phyloP scores from a whole-genome alignment of 2,797 vertebrate species.

The Muscicapa striata region DNA sequence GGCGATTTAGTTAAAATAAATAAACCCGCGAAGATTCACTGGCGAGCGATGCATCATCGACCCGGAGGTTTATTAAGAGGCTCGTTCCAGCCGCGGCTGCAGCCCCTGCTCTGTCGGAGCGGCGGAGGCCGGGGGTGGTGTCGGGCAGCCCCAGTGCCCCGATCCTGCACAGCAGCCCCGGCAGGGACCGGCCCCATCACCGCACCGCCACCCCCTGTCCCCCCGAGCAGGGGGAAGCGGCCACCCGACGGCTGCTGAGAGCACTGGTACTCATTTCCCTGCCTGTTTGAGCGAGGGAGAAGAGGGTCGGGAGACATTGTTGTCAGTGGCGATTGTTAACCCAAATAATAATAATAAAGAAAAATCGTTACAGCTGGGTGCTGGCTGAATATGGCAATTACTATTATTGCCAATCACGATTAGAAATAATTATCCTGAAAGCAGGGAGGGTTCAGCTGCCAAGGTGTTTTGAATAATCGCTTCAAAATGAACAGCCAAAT shows the following conservation, averaged over 20 bases:
- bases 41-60: conserved; percentile 30
- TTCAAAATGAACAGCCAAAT: conserved; percentile 16
- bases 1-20: conserved; percentile 62
- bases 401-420: conserved; percentile 59
- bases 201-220: not conserved
- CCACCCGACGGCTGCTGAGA: not conserved
- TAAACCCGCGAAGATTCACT: conserved; percentile 49
- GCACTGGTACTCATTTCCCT: not conserved
- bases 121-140: not conserved
- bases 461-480: conserved; percentile 59
- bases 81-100: not conserved
- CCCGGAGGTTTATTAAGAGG: conserved; percentile 40
- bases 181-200: not conserved
- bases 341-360: conserved; percentile 52
- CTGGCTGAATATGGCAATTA: conserved; percentile 57
- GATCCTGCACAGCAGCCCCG: too few relatives aligned
- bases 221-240: not conserved
- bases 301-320: conserved; percentile 4
- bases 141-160: not conserved
- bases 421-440: conserved; percentile 58
- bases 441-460: conserved; percentile 43
- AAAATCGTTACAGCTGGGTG: conserved; percentile 52
- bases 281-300: not conserved
- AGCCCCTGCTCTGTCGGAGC: not conserved
- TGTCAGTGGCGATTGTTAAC: conserved; percentile 52